These are phyloP conservation scores for Drosophila neotestacea DNA, from an alignment of 2,888 invertebrate species.

Conservation along the genomic window DNA sequence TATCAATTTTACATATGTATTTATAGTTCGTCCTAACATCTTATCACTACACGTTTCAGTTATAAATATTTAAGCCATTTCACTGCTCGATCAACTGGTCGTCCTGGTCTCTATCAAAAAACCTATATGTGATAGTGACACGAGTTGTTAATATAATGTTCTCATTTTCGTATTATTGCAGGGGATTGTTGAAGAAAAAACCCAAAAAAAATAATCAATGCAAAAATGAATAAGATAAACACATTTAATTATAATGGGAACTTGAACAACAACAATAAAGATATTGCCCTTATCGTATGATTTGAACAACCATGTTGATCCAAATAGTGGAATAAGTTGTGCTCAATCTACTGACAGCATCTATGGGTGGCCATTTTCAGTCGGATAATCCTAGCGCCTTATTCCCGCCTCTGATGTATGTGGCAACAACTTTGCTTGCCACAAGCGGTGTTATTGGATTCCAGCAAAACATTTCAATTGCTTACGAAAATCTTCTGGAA, in stretches of 20 bases:
- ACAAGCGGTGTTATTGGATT: conserved; percentile 55
- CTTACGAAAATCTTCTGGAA: conserved; percentile 59
- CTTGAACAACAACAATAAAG: conserved; percentile 1
- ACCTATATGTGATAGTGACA: too few relatives aligned
- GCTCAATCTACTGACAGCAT: conserved; percentile 42
- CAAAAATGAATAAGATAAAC: conserved; percentile 40
- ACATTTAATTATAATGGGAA: conserved; percentile 47
- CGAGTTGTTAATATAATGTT: neutral
- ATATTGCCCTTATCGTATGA: neutral
- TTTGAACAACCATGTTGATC: conserved; percentile 32
- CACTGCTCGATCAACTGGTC: too few relatives aligned
- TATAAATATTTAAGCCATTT: too few relatives aligned
- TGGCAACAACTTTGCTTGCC: conserved; percentile 68
- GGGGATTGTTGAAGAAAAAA: conserved; percentile 9
- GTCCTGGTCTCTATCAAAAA: too few relatives aligned
- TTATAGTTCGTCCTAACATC: neutral
- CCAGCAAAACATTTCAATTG: conserved; percentile 64
- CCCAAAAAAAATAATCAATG: conserved; percentile 27
- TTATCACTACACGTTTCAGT: neutral
- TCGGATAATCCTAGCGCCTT: conserved; percentile 52
- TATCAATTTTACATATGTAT: neutral
- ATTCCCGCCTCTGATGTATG: conserved; percentile 70
- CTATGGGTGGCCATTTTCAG: conserved; percentile 64
- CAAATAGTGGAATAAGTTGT: conserved; percentile 21
- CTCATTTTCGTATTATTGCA: conserved; percentile 11